Percentiles rank a stretch among this genome's conserved stretches.
Conservation (phyloP, 2,113 vertebrate species). For the Protobothrops mucrosquamatus region DNA sequence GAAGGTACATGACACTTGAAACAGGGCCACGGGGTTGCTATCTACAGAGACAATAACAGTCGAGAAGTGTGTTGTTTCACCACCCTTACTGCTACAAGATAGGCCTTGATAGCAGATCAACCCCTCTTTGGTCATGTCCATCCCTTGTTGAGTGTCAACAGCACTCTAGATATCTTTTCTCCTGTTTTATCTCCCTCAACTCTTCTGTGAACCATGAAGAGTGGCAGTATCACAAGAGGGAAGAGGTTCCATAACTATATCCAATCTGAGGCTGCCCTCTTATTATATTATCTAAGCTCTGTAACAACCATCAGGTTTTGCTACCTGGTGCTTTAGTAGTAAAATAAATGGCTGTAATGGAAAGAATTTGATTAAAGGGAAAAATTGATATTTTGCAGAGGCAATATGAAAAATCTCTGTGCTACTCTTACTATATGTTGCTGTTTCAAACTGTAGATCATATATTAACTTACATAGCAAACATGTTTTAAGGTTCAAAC, state of each 20-base stretch:
- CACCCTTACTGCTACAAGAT: background rate
- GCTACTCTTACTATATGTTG: background rate
- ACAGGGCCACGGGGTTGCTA: background rate
- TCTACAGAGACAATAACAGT: background rate
- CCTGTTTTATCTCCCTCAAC: background rate
- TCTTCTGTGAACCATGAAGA: background rate
- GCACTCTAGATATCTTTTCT: background rate
- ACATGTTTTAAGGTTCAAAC: background rate
- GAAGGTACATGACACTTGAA: background rate
- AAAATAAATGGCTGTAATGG: background rate
- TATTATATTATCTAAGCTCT: background rate
- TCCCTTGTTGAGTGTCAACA: background rate
- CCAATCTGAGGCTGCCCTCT: background rate
- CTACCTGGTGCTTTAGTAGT: background rate
- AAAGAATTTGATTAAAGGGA: background rate
- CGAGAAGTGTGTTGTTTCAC: background rate
- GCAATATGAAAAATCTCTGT: background rate
- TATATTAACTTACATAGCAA: background rate
- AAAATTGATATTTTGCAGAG: background rate
- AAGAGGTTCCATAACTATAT: background rate
- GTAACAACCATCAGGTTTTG: background rate
- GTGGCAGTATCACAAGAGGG: background rate
- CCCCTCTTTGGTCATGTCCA: background rate
- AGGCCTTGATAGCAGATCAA: background rate
- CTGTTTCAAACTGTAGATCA: conserved; percentile 3